Base-by-base conservation (phyloP, 2,113 vertebrate genomes). In the Amazona guildingii region DNA sequence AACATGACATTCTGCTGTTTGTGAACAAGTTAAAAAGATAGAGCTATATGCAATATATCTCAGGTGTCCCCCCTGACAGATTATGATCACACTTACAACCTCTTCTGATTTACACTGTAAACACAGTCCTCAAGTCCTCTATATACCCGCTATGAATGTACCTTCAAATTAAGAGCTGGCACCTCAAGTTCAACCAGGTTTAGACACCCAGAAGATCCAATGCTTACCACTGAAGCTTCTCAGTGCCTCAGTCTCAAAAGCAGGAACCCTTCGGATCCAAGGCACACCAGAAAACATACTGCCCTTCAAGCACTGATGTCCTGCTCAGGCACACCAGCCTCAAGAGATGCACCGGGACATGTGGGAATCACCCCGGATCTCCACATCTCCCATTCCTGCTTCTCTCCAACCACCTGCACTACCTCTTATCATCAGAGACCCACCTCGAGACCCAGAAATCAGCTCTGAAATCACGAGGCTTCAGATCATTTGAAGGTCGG, bases 301-400 rank as follows among this genome's bases (percentile, higher is more conserved):
- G 0, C 5, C 10, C 70, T 12, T 20, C 59, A 21, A 46, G 48
- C 68, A 17, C 11, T 28, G 2, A 0, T 0, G 3, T 24, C 37
- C 84, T 59, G 44, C 88, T 73, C 3, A 4, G 51, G 39, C 57
- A 3, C 52, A 39, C 1, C 52, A 59, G 28, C 20, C 55, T 31
- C 37, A 33, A 88, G 59, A 87, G 67, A 33, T 5, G 17, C 5
- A 49, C 31, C 37, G 52, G 20, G 25, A 17, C 0, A 0, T 0
- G 9, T 8, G 17, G 14, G 8, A 15, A 63, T 13, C 16, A 20
- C 7, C 21, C 31, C 66, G 33, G 21, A 43, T 12, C 80, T 41
- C 17, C 64, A 12, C 24, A 20, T 13, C 33, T 63, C 48, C 49
- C 46, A 55, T 52, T 37, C 31, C 72, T 61, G 27, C 61, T 54